Percentiles rank a stretch among this genome's conserved stretches.
Conservation (phyloP, 2,888 invertebrate species). For the Galerucella pusilla region DNA sequence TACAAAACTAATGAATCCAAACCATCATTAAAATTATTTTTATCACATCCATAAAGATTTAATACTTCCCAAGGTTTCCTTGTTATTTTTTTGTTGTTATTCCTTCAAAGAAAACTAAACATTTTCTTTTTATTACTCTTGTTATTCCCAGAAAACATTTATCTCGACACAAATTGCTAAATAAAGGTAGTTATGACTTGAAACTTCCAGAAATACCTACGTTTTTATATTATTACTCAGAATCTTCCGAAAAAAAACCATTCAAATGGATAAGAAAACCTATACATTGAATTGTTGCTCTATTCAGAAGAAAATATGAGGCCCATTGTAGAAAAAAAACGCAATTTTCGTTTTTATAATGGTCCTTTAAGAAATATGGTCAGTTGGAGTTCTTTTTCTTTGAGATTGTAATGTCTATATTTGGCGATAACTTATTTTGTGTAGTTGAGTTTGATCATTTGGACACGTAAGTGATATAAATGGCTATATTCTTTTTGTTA, state of each 20-base stretch:
- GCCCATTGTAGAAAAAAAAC: background rate
- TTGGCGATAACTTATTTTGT: no score
- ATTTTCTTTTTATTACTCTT: slow-evolving; percentile 1
- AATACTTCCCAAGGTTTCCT: background rate
- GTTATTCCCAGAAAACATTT: background rate
- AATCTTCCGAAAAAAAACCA: background rate
- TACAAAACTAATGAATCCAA: no score
- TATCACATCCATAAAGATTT: background rate
- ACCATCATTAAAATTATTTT: background rate
- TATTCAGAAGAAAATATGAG: background rate
- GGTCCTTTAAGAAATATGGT: no score
- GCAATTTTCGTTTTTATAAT: background rate
- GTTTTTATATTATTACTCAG: background rate
- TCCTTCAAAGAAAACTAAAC: background rate
- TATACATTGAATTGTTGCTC: background rate
- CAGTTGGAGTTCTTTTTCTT: no score
- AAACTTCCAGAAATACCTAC: background rate
- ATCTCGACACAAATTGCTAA: background rate
- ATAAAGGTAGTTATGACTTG: background rate
- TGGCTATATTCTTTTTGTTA: no score
- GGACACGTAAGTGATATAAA: no score
- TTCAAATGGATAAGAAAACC: background rate
- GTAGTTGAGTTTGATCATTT: no score
- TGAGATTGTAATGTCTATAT: no score
- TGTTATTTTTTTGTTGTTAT: background rate